Evolutionary conservation across 1,140 invertebrate species (phyloP).

Genomic region (Apocrypta bakeri): DNA sequence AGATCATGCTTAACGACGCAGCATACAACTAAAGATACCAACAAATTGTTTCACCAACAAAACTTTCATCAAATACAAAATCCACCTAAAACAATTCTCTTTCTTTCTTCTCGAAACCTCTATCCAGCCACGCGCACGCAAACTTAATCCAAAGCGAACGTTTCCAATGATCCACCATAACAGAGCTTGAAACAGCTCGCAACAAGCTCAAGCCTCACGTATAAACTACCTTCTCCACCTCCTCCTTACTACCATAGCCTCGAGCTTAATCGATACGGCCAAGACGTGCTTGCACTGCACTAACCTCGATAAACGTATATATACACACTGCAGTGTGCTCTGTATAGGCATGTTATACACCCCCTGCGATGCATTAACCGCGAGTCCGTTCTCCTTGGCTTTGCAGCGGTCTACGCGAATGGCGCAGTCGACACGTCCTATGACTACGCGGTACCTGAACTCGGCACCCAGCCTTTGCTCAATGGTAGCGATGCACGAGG

Average conservation of each 20-base stretch:
- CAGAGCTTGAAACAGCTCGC: not conserved
- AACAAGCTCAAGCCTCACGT: not conserved
- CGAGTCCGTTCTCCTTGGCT: not conserved
- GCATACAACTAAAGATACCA: not conserved
- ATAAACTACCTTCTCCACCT: not conserved
- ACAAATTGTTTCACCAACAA: not conserved
- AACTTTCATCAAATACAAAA: not conserved
- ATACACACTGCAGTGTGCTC: not conserved
- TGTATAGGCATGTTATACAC: not conserved
- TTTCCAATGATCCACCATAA: not conserved
- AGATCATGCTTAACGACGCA: constrained; percentile 10
- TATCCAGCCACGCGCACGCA: not conserved
- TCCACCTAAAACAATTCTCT: not conserved
- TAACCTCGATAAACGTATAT: no score
- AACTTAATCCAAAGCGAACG: not conserved
- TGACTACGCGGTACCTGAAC: constrained; percentile 86
- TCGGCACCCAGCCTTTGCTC: constrained; percentile 80
- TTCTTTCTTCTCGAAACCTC: not conserved
- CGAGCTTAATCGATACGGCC: constrained; percentile 11
- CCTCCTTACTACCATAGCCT: not conserved
- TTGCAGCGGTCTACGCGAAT: constrained; percentile 69
- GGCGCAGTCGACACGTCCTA: constrained; percentile 76
- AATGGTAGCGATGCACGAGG: constrained; percentile 62
- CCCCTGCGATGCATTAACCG: not conserved
- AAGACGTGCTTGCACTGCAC: constrained; percentile 12